phyloP scores from a whole-genome alignment of 2,888 invertebrate genomes.

The Amorpha juglandis region DNA sequence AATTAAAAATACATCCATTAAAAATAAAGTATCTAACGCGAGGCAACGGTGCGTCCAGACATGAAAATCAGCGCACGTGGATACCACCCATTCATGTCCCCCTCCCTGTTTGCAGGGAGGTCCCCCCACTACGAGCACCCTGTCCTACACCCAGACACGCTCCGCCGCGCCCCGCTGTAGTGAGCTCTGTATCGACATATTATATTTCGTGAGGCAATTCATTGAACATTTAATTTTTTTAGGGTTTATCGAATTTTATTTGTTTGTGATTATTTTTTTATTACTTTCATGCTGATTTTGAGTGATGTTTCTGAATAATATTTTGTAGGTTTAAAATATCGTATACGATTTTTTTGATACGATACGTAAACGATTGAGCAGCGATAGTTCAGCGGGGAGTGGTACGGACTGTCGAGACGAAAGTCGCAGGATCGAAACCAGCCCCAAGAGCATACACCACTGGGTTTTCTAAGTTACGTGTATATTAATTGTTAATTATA shows the following conservation, averaged over 20 bases:
- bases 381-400: no score
- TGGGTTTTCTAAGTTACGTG: no score
- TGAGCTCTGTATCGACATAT: conserved; percentile 3
- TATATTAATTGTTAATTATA: no score
- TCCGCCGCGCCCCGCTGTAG: background rate
- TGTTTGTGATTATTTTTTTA: background rate
- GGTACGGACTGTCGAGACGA: no score
- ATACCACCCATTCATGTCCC: conserved; percentile 13
- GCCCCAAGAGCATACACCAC: no score
- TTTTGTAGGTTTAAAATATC: no score
- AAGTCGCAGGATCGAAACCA: no score
- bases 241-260: background rate
- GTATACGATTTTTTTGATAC: no score
- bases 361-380: no score
- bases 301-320: background rate
- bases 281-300: background rate
- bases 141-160: background rate
- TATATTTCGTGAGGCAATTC: background rate
- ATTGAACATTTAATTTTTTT: background rate
- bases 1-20: conserved; percentile 42
- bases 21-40: conserved; percentile 38
- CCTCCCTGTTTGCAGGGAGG: background rate
- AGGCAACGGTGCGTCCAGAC: conserved; percentile 49
- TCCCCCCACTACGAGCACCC: background rate
- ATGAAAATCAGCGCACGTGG: conserved; percentile 41